These are phyloP conservation scores for Copsychus sechellarum DNA, from an alignment of 2,113 vertebrate species.

Conservation along the genomic window DNA sequence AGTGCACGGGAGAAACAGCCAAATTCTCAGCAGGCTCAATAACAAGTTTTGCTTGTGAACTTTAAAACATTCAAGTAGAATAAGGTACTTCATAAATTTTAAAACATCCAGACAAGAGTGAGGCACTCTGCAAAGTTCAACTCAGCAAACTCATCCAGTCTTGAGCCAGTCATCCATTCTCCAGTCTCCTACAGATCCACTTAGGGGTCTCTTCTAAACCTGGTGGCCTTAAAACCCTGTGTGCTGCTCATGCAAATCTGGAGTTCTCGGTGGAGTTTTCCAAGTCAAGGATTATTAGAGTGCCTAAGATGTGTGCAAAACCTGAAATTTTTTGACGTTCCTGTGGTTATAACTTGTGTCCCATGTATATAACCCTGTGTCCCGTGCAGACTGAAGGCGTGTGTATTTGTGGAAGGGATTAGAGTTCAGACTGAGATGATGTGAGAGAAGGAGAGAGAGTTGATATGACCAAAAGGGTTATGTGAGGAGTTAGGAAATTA, in stretches of 20 bases:
- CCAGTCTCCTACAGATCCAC: not conserved
- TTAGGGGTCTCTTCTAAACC: not conserved
- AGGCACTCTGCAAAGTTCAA: not conserved
- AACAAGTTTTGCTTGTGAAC: not conserved
- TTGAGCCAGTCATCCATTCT: not conserved
- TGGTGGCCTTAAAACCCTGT: not conserved
- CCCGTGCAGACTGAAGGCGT: not conserved
- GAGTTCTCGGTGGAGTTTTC: not conserved
- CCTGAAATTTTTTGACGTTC: not conserved
- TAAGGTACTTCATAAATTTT: not conserved
- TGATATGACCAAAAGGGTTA: not conserved
- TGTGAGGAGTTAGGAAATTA: not conserved
- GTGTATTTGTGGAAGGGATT: not conserved
- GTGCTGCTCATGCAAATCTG: not conserved
- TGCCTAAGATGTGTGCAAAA: not conserved
- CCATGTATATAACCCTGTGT: not conserved
- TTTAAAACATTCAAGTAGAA: not conserved
- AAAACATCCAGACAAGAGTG: not conserved
- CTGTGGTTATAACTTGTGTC: not conserved
- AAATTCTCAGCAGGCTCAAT: not conserved
- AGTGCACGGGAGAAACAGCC: fast-evolving
- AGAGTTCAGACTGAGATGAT: not conserved
- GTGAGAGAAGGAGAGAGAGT: not conserved
- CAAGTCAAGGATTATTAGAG: not conserved
- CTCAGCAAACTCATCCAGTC: not conserved